Percentiles rank a stretch among this genome's conserved stretches.
Evolutionary conservation across 2,888 invertebrate genomes (phyloP).

Genomic region (Horisme vitalbata): DNA sequence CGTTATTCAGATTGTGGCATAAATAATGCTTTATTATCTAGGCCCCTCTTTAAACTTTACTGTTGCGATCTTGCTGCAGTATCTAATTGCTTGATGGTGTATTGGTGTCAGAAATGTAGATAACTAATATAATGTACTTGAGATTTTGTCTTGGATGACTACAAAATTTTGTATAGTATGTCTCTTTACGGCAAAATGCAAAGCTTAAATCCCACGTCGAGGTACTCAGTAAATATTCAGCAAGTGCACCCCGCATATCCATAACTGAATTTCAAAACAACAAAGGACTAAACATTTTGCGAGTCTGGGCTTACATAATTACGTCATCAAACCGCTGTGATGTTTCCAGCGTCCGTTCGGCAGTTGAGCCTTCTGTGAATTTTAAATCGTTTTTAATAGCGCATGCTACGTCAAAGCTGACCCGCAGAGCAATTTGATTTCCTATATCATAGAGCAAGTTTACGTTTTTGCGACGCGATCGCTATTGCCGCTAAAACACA

Average conservation of each 20-base stretch:
- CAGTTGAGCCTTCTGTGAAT: constrained; percentile 77
- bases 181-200: constrained; percentile 18
- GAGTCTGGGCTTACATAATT: constrained; percentile 65
- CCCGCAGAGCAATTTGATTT: constrained; percentile 61
- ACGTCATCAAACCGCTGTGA: constrained; percentile 68
- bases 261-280: constrained; percentile 58
- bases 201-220: constrained; percentile 10
- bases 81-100: constrained; percentile 1
- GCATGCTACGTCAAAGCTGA: constrained; percentile 58
- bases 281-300: constrained; percentile 62
- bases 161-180: background rate
- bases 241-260: constrained; percentile 26
- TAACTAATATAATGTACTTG: background rate
- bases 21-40: constrained; percentile 38
- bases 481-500: constrained; percentile 30
- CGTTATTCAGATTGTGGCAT: constrained; percentile 43
- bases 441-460: constrained; percentile 23
- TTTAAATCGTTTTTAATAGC: constrained; percentile 80
- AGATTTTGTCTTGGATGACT: constrained; percentile 1
- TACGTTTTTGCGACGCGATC: constrained; percentile 10
- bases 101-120: background rate
- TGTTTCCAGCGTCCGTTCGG: constrained; percentile 54
- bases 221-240: constrained; percentile 30
- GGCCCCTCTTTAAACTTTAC: constrained; percentile 24
- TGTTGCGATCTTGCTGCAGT: constrained; percentile 10